A percentile compares a stretch with the other conserved stretches of the same genome.
Conservation (phyloP, 1,140 invertebrate species). For the Sweltsa coloradensis region DNA sequence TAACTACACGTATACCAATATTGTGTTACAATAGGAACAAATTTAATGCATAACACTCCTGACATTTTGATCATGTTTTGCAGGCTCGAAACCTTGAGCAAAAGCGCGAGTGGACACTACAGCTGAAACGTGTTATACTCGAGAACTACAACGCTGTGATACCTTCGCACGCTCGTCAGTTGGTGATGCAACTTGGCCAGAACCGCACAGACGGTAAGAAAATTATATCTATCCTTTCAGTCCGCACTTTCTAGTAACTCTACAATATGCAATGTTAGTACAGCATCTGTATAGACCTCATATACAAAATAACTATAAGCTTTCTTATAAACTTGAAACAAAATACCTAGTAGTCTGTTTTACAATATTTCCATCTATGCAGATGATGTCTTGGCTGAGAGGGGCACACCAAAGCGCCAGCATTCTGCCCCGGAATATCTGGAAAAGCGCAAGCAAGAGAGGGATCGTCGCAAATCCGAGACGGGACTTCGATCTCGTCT, state of each 20-base stretch:
- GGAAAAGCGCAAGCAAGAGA: constrained; percentile 61
- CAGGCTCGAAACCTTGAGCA: constrained; percentile 74
- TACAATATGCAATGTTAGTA: background rate
- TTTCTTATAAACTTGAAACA: background rate
- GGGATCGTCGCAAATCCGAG: constrained; percentile 54
- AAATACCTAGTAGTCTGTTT: background rate
- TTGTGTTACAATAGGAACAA: no score
- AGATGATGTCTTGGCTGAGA: constrained; percentile 32
- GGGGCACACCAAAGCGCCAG: constrained; percentile 49
- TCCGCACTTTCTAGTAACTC: no score
- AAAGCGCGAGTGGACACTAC: constrained; percentile 86
- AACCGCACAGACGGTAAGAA: constrained; percentile 54
- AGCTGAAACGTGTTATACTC: constrained; percentile 83
- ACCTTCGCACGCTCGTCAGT: constrained; percentile 80
- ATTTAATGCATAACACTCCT: no score
- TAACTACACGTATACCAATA: no score
- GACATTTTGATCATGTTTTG: constrained; percentile 11
- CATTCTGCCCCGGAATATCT: constrained; percentile 83
- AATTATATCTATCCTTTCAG: no score
- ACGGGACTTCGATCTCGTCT: constrained; percentile 42
- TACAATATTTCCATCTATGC: no score
- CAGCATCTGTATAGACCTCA: no score
- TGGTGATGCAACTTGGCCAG: constrained; percentile 86
- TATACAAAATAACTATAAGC: background rate
- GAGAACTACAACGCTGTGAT: constrained; percentile 91